Conservation (phyloP, 2,888 invertebrate genomes). For the Netelia inedita region DNA sequence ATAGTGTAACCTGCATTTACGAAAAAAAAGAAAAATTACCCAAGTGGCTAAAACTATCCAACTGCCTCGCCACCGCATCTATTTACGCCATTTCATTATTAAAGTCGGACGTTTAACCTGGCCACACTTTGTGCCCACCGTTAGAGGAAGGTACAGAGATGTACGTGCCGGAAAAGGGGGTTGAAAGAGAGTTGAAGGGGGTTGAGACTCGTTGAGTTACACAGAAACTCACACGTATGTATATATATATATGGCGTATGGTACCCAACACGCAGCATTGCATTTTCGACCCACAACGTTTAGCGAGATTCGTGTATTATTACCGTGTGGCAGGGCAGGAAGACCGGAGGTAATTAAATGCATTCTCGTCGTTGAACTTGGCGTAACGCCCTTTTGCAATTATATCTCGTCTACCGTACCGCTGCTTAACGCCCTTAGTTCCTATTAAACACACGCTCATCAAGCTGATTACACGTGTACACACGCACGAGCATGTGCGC, state of each 20-base stretch:
- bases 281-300: slow-evolving; percentile 46
- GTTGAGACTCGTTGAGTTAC: slow-evolving; percentile 44
- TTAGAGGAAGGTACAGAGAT: slow-evolving; percentile 28
- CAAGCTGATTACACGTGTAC: slow-evolving; percentile 1
- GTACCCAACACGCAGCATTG: background rate
- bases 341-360: slow-evolving; percentile 59
- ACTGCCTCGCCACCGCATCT: slow-evolving; percentile 37
- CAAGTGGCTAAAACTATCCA: slow-evolving; percentile 26
- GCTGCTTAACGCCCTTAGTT: slow-evolving; percentile 10
- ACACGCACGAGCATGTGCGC: background rate
- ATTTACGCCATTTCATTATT: slow-evolving; percentile 65
- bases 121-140: slow-evolving; percentile 10
- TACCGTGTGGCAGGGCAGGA: slow-evolving; percentile 18
- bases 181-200: slow-evolving; percentile 19
- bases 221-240: background rate
- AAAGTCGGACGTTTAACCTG: slow-evolving; percentile 62
- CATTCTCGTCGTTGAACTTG: slow-evolving; percentile 58
- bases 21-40: background rate
- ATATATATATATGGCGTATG: background rate
- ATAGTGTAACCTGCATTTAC: background rate
- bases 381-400: slow-evolving; percentile 56
- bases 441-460: slow-evolving; percentile 23
- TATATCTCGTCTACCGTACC: slow-evolving; percentile 24
- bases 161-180: background rate
- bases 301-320: slow-evolving; percentile 63